phyloP scores from a whole-genome alignment of 2,888 invertebrate species.

The Periphyllus acericola region DNA sequence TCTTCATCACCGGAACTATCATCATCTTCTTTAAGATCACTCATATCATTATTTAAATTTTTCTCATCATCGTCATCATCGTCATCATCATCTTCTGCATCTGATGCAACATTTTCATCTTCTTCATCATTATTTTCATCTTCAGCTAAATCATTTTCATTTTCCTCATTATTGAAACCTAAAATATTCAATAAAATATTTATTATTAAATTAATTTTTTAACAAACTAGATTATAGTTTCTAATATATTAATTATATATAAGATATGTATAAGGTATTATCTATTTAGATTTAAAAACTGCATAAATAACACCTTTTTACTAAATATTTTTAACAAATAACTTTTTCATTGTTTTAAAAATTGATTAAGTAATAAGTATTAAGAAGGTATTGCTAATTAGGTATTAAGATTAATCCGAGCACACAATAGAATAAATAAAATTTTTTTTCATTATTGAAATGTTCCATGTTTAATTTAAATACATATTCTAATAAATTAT shows the following conservation, averaged over 20 bases:
- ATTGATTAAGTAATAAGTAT: too few relatives aligned
- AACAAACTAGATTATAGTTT: not conserved
- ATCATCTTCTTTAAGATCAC: slow-evolving; percentile 65
- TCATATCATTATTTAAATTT: slow-evolving; percentile 66
- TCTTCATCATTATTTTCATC: slow-evolving; percentile 67
- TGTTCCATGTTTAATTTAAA: too few relatives aligned
- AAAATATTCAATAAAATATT: not conserved
- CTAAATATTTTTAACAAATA: not conserved
- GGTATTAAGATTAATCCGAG: too few relatives aligned
- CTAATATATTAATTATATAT: not conserved
- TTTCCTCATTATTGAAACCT: slow-evolving; percentile 11
- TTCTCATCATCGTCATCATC: slow-evolving; percentile 67
- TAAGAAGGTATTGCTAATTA: too few relatives aligned
- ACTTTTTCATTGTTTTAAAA: not conserved
- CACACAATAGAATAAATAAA: too few relatives aligned
- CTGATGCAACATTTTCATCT: slow-evolving; percentile 63
- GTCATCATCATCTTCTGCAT: slow-evolving; percentile 65
- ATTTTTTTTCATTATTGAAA: too few relatives aligned
- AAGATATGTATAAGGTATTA: not conserved
- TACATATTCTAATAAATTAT: too few relatives aligned
- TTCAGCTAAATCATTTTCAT: slow-evolving; percentile 27
- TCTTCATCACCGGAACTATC: slow-evolving; percentile 64
- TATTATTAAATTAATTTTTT: not conserved
- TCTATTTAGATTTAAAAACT: not conserved
- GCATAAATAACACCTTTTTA: not conserved